Evolutionary conservation across 2,888 invertebrate species (phyloP), one percentile per base, ranked within the genome.

Genomic region (Pristionchus maxplancki): DNA sequence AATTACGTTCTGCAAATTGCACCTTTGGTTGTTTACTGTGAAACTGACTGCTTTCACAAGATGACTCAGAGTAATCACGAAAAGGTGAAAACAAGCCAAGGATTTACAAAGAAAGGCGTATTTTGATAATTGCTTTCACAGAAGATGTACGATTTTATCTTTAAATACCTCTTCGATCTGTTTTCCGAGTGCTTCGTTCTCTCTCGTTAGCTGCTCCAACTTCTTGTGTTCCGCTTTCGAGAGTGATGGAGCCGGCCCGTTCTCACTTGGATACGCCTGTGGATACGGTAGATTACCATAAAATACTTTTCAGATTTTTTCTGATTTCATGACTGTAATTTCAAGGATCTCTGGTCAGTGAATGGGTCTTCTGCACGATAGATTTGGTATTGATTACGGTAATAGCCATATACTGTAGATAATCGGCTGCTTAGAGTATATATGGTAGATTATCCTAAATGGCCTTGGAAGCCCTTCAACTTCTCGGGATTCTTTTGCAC

Each of bases 121-220:
- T n/a, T n/a, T n/a, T n/a, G n/a, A n/a, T n/a, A n/a, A n/a, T n/a
- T n/a, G n/a, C n/a, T n/a, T n/a, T n/a, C n/a, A n/a, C n/a, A n/a
- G n/a, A n/a, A n/a, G n/a, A n/a, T n/a, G n/a, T n/a, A n/a, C n/a
- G n/a, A n/a, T n/a, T n/a, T n/a, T n/a, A n/a, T n/a, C n/a, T n/a
- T n/a, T n/a, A n/a, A n/a, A n/a, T n/a, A 94, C 94, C 91, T 92
- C 92, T 88, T 94, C 93, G 95, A 99, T 98, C 93, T 98, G 97
- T 95, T 97, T 97, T 96, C 98, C 98, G 90, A 99, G 96, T 94
- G 98, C 98, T 95, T 98, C 98, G 95, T 99, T 99, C 96, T 99
- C 99, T 90, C 96, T 96, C 89, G 98, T 96, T 89, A 99, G 96
- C 94, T 97, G 97, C 94, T 97, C 97, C 95, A 98, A 98, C 90